phyloP scores from a whole-genome alignment of 2,888 invertebrate species.

The Platyscelio sp. region DNA sequence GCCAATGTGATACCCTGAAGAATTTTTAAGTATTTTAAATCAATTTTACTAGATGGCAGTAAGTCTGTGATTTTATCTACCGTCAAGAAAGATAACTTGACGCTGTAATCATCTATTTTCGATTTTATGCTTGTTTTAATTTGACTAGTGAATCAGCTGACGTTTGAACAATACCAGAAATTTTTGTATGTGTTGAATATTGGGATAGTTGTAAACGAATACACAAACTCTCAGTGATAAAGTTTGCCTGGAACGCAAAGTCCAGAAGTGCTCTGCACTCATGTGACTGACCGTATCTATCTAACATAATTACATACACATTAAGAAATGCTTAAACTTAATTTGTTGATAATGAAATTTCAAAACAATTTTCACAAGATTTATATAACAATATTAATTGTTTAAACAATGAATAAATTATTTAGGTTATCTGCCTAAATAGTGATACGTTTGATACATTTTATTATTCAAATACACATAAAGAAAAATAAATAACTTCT shows the following conservation, averaged over 20 bases:
- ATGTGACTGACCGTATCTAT: background rate
- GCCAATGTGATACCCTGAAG: background rate
- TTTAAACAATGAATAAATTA: too few relatives aligned
- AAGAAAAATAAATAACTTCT: too few relatives aligned
- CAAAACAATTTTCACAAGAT: too few relatives aligned
- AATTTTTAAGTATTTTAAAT: background rate
- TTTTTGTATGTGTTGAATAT: background rate
- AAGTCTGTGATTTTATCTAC: background rate
- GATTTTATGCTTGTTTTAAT: background rate
- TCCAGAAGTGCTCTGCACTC: background rate
- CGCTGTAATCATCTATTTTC: background rate
- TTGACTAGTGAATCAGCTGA: background rate
- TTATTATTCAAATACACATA: too few relatives aligned
- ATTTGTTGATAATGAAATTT: too few relatives aligned
- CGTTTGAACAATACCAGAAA: slow-evolving; percentile 9
- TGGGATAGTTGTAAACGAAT: background rate
- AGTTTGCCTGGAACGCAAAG: slow-evolving; percentile 6
- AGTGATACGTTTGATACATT: too few relatives aligned
- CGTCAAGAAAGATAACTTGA: background rate
- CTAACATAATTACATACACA: too few relatives aligned
- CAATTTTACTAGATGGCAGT: background rate
- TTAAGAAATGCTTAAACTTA: too few relatives aligned
- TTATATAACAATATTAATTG: too few relatives aligned
- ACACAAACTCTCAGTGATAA: background rate
- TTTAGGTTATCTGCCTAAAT: too few relatives aligned